Percentiles rank a stretch among this genome's conserved stretches.
These are phyloP conservation scores for Octomys mimax DNA, from an alignment of 2,797 vertebrate species.

Conservation along the genomic window DNA sequence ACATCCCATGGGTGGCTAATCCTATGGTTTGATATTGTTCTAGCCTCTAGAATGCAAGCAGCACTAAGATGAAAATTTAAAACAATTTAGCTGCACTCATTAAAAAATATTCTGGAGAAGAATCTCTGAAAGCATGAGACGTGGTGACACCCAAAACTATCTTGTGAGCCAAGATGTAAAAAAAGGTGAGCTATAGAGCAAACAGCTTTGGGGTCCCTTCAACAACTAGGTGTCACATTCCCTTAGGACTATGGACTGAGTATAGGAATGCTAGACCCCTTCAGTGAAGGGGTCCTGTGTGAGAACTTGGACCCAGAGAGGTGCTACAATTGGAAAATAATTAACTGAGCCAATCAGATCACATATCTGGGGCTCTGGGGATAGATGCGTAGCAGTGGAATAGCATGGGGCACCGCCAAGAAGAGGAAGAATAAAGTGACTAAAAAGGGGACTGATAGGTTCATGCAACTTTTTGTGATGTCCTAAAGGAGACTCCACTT, in stretches of 20 bases:
- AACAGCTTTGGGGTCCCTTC: neutral
- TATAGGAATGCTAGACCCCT: neutral
- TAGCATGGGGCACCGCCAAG: neutral
- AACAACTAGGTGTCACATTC: neutral
- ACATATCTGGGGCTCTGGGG: neutral
- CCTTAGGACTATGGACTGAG: neutral
- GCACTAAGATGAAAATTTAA: slow-evolving; percentile 31
- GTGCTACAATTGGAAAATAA: neutral
- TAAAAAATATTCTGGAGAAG: neutral
- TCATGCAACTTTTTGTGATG: slow-evolving; percentile 5
- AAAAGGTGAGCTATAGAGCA: neutral
- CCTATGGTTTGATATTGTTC: slow-evolving; percentile 8
- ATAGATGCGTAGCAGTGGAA: neutral
- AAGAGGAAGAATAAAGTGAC: slow-evolving; percentile 26
- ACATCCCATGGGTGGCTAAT: neutral
- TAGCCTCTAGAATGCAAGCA: slow-evolving; percentile 15
- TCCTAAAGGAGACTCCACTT: neutral
- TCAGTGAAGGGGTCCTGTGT: neutral
- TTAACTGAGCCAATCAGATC: slow-evolving; percentile 21
- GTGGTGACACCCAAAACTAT: neutral
- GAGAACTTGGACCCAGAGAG: neutral
- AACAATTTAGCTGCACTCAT: slow-evolving; percentile 12
- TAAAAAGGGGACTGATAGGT: neutral
- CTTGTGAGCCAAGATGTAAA: slow-evolving; percentile 19
- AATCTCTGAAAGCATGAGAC: neutral